Evolutionary conservation across 2,797 vertebrate species (phyloP).

Genomic region (Paratrypauchen microcephalus): DNA sequence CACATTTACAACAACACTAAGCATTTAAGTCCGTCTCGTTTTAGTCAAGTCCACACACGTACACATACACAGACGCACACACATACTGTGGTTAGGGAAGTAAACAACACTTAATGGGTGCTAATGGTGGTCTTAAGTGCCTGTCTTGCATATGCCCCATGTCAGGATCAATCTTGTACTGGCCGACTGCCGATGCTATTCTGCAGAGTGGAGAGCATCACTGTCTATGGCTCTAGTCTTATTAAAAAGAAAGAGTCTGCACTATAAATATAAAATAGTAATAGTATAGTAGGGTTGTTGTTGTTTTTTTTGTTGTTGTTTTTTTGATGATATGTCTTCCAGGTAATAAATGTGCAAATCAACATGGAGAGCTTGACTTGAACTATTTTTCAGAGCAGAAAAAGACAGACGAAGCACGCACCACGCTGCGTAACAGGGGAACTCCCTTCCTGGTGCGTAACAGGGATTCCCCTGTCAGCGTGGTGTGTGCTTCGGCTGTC

Average conservation of each 20-base stretch:
- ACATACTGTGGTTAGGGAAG: conserved; percentile 53
- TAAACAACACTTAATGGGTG: conserved; percentile 73
- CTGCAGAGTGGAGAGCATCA: conserved; percentile 33
- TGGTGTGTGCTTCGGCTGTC: too few species aligned
- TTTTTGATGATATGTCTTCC: not conserved
- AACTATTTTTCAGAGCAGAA: too few species aligned
- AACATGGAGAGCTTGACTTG: too few species aligned
- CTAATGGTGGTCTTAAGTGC: conserved; percentile 75
- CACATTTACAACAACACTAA: conserved; percentile 59
- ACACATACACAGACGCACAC: conserved; percentile 32
- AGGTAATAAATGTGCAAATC: too few species aligned
- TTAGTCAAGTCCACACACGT: conserved; percentile 35
- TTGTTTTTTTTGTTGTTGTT: too few species aligned
- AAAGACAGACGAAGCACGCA: too few species aligned
- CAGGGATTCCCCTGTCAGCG: too few species aligned
- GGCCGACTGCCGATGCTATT: conserved; percentile 42
- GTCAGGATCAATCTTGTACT: conserved; percentile 67
- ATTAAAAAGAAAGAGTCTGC: conserved; percentile 1
- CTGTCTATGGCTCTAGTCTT: conserved; percentile 15
- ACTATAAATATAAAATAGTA: not conserved
- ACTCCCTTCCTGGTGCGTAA: too few species aligned
- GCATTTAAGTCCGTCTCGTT: conserved; percentile 62
- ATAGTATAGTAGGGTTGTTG: not conserved
- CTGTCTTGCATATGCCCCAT: conserved; percentile 59
- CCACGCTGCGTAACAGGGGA: too few species aligned